Evolutionary conservation across 2,113 vertebrate species (phyloP).

Genomic region (Corapipo altera): DNA sequence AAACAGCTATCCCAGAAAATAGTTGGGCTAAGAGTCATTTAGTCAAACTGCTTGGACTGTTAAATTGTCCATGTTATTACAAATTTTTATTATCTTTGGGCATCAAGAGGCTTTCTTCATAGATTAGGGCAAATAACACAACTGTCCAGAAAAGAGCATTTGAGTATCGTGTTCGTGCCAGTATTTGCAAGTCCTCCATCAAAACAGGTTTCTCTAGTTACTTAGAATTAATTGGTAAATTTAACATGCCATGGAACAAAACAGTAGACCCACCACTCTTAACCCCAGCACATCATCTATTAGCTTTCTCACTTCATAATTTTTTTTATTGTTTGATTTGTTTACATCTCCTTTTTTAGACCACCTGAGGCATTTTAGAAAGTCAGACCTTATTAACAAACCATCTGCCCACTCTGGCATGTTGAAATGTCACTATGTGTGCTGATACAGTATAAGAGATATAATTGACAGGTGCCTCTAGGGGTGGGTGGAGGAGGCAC

Average conservation of each 20-base stretch:
- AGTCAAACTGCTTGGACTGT: neutral
- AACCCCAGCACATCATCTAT: neutral
- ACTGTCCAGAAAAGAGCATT: neutral
- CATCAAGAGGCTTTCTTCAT: neutral
- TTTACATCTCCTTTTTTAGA: neutral
- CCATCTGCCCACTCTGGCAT: neutral
- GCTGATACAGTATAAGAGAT: neutral
- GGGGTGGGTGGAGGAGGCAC: neutral
- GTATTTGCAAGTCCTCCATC: neutral
- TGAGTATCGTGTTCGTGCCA: accelerated
- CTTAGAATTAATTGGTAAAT: neutral
- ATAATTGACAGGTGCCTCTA: neutral
- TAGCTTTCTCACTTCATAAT: neutral
- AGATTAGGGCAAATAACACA: neutral
- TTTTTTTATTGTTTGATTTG: accelerated
- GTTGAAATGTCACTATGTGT: neutral
- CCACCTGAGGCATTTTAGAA: neutral
- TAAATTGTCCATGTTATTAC: neutral
- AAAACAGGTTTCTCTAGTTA: neutral
- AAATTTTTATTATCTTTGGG: neutral
- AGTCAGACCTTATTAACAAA: neutral
- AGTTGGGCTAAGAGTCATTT: neutral
- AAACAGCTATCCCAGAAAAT: neutral
- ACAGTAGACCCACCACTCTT: neutral
- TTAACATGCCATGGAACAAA: neutral